Evolutionary conservation across 2,888 invertebrate genomes (phyloP), one percentile per base, ranked within the genome.

Genomic region (Cryptus armator): DNA sequence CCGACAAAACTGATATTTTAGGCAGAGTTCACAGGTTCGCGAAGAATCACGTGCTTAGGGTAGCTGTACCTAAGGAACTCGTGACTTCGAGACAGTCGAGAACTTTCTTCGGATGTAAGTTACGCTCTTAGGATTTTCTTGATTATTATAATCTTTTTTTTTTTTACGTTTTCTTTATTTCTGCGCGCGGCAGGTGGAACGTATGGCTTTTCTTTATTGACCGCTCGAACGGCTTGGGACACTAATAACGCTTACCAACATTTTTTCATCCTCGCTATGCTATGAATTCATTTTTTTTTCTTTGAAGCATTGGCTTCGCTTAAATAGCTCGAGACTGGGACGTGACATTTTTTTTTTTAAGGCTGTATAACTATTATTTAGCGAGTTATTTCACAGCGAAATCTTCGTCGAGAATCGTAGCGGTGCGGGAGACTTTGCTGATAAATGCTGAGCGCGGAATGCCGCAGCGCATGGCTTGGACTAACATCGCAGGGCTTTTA

Each of bases 11-110:
- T 86, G 37, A 94, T 94, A 91, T 96, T 85, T 93, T 95, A 82
- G 95, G 95, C 86, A 95, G 95, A 90, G 93, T 96, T 53, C 95
- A 95, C 87, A 94, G 95, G 88, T 96, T 95, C 90, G 94, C 95
- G 3, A 94, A 95, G 72, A 95, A 94, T 76, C 96, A 96, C 93
- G 95, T 95, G 64, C 90, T 97, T 37, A 95, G 96, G 44, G 95
- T 97, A 9, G 96, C 96, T 89, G 90, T 97, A 70, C 96, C 97
- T 0, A 95, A 96, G 84, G 89, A 92, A 68, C 86, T 93, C 64
- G 87, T 90, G 44, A 85, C 89, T 66, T 87, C 90, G 46, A 88
- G 89, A 85, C 91, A 89, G 76, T 91, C 91, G 72, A 92, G 92
- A 87, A 92, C 91, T 70, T 93, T 92, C 86, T 94, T 93, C 89